phyloP scores from a whole-genome alignment of 1,140 invertebrate species.

The Oedothorax gibbosus region DNA sequence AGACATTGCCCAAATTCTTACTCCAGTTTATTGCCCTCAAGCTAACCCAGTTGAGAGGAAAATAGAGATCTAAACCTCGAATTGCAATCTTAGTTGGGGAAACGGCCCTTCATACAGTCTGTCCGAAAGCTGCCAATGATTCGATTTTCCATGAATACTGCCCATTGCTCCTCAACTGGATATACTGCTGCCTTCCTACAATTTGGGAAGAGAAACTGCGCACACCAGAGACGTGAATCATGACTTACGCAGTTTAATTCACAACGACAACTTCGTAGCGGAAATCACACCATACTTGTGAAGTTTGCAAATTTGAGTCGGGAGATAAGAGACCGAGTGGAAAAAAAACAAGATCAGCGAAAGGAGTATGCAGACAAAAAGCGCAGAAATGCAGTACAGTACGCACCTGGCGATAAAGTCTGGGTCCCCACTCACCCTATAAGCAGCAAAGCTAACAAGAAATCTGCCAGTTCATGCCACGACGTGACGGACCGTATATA shows the following conservation, averaged over 20 bases:
- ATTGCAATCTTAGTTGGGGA: neutral
- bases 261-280: constrained; percentile 17
- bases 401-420: neutral
- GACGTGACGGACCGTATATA: neutral
- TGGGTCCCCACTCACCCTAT: neutral
- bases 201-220: constrained; percentile 7
- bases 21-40: neutral
- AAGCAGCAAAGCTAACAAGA: neutral
- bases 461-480: neutral
- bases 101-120: neutral
- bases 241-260: neutral
- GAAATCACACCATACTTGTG: constrained; percentile 7
- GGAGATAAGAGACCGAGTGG: neutral
- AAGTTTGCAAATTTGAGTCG: neutral
- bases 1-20: neutral
- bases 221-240: neutral
- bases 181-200: neutral
- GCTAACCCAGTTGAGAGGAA: constrained; percentile 16
- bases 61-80: constrained; percentile 6
- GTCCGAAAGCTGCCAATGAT: constrained; percentile 1
- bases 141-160: neutral
- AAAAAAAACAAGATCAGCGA: neutral
- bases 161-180: neutral
- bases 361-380: neutral
- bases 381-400: neutral